A percentile compares a stretch with the other conserved stretches of the same genome.
Evolutionary conservation across 2,888 invertebrate genomes (phyloP).

Genomic region (Drepana falcataria): DNA sequence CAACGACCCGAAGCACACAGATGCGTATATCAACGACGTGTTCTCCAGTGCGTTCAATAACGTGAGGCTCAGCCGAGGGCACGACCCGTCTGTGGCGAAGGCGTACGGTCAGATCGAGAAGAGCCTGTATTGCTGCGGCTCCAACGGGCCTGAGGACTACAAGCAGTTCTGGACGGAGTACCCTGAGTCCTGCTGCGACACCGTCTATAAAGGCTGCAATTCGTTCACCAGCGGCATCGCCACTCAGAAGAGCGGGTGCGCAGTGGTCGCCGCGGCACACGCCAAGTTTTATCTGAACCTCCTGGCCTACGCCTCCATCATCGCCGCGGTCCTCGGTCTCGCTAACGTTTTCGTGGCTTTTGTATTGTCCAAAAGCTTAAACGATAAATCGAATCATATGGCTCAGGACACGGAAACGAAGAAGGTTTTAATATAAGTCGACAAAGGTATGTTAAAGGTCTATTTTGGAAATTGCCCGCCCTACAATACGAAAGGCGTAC

Average conservation of each 20-base stretch:
- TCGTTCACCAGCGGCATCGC: conserved; percentile 15
- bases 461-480: background rate
- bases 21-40: conserved; percentile 58
- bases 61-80: conserved; percentile 29
- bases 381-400: conserved; percentile 34
- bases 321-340: conserved; percentile 50
- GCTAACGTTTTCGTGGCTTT: conserved; percentile 42
- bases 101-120: conserved; percentile 54
- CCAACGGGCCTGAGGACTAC: conserved; percentile 61
- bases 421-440: conserved; percentile 41
- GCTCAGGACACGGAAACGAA: conserved; percentile 55
- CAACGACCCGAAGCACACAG: conserved; percentile 42
- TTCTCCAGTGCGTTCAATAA: conserved; percentile 62
- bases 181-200: conserved; percentile 64
- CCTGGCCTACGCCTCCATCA: conserved; percentile 42
- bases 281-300: conserved; percentile 51
- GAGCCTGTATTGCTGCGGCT: conserved; percentile 64
- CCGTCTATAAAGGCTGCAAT: conserved; percentile 56
- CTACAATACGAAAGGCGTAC: no score
- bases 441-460: background rate
- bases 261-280: conserved; percentile 55
- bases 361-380: conserved; percentile 38
- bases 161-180: conserved; percentile 55
- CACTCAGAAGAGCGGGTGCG: background rate
- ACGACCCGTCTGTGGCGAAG: conserved; percentile 32